Percentiles rank a stretch among this genome's conserved stretches.
Conservation (phyloP, 1,140 invertebrate species). For the Hycleus cichorii region DNA sequence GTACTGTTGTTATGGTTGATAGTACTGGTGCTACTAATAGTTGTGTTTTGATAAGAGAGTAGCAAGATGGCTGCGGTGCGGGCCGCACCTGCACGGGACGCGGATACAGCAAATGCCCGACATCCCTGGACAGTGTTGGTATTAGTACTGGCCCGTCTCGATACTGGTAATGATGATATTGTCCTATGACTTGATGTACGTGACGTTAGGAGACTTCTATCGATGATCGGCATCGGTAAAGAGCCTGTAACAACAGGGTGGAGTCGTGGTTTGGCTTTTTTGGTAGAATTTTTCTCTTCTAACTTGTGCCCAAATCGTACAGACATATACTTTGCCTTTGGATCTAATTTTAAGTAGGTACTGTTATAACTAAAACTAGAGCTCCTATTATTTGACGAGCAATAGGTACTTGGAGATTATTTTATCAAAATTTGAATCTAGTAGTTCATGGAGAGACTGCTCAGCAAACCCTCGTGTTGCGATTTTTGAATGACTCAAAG, state of each 20-base stretch:
- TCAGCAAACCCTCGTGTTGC: too few relatives aligned
- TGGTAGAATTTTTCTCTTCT: too few relatives aligned
- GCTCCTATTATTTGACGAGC: too few relatives aligned
- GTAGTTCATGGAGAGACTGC: too few relatives aligned
- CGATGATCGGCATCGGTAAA: conserved; percentile 36
- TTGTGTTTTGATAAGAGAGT: conserved; percentile 64
- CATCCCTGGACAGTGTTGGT: conserved; percentile 49
- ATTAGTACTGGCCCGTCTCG: conserved; percentile 53
- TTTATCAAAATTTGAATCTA: background rate
- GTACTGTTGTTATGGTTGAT: conserved; percentile 1
- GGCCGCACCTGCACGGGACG: conserved; percentile 79
- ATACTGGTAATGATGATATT: conserved; percentile 48
- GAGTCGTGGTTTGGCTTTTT: background rate
- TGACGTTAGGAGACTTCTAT: conserved; percentile 47
- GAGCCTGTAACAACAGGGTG: conserved; percentile 34
- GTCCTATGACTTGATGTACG: conserved; percentile 62
- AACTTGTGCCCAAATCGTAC: too few relatives aligned
- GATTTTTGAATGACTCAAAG: too few relatives aligned
- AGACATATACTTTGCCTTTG: too few relatives aligned
- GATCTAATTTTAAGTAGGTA: too few relatives aligned
- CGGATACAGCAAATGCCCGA: conserved; percentile 53
- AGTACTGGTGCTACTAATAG: background rate
- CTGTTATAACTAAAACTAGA: too few relatives aligned
- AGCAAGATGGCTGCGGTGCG: conserved; percentile 83
- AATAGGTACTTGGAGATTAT: background rate